phyloP scores from a whole-genome alignment of 2,113 vertebrate species.

The Catharus minimus region DNA sequence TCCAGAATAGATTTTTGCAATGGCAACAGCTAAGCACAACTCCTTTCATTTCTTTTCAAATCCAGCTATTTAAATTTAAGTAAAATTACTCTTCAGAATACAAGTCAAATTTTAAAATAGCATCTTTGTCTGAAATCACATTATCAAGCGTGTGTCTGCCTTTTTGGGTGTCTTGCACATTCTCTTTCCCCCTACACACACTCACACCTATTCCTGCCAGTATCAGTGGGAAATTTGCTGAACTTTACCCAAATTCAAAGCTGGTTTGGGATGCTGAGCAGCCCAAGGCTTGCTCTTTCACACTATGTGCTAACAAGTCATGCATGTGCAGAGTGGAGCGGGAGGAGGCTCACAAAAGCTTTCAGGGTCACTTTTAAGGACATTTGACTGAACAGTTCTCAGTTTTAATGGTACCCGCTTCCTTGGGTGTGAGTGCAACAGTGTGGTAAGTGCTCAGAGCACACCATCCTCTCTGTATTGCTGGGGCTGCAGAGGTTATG shows the following conservation, averaged over 20 bases:
- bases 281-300: neutral
- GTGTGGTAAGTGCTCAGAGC: too few relatives aligned
- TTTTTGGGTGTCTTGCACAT: slow-evolving; percentile 1
- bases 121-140: neutral
- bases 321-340: neutral
- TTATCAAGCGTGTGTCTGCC: neutral
- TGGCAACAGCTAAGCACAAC: neutral
- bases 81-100: neutral
- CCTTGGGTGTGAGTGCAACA: neutral
- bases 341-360: neutral
- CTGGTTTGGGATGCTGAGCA: neutral
- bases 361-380: neutral
- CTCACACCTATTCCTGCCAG: neutral
- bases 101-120: neutral
- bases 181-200: neutral
- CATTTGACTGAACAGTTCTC: neutral
- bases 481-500: neutral
- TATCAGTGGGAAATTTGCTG: neutral
- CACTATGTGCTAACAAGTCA: rapidly evolving
- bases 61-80: neutral
- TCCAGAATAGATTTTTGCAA: slow-evolving; percentile 12
- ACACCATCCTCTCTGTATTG: rapidly evolving
- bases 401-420: neutral
- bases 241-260: neutral
- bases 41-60: neutral